Conservation (phyloP, 2,888 invertebrate species). For the Lasioglossum marginatum region DNA sequence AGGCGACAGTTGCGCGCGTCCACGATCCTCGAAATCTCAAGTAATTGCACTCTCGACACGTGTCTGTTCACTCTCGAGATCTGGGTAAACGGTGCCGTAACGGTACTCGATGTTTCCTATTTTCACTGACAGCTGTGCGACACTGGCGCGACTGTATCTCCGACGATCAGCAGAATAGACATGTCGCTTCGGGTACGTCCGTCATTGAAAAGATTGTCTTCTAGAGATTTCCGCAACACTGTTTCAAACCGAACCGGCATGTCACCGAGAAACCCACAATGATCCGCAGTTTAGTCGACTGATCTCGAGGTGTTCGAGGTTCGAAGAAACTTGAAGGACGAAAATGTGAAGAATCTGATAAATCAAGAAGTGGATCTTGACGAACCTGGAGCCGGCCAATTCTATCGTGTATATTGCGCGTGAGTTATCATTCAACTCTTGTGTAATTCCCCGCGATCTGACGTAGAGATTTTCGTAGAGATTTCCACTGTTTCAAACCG, state of each 20-base stretch:
- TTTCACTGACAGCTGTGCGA: conserved; percentile 50
- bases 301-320: not conserved
- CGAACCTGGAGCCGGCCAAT: conserved; percentile 95
- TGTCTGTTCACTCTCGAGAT: conserved; percentile 56
- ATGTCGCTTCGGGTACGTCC: not conserved
- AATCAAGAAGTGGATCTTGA: conserved; percentile 95
- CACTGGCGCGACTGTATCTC: conserved; percentile 33
- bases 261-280: not conserved
- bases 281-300: not conserved
- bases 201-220: not conserved
- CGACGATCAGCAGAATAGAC: not conserved
- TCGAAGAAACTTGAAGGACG: conserved; percentile 84
- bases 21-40: conserved; percentile 16
- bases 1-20: not conserved
- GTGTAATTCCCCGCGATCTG: not conserved
- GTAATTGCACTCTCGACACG: conserved; percentile 57
- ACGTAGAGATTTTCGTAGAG: not conserved
- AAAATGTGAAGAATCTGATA: conserved; percentile 89
- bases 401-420: conserved; percentile 97
- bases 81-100: conserved; percentile 58
- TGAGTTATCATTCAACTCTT: conserved; percentile 83
- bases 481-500: not conserved
- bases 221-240: not conserved
- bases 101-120: conserved; percentile 58
- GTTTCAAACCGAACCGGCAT: not conserved